Evolutionary conservation across 2,797 vertebrate species (phyloP), one percentile per base, ranked within the genome.

Genomic region (Lycodopsis pacificus): DNA sequence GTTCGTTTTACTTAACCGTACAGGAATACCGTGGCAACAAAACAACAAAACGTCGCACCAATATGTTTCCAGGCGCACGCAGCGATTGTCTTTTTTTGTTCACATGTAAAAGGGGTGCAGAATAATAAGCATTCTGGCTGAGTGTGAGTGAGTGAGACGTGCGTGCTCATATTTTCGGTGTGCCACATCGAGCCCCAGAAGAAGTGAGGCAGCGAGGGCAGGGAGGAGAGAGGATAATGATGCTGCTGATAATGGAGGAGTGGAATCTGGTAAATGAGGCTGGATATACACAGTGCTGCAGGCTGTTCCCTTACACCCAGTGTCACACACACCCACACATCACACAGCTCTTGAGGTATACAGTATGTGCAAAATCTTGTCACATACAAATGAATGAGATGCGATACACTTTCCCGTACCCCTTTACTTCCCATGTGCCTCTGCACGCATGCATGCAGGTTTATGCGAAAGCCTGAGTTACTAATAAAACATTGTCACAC

Each of bases 241-340:
- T 91, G 73, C 65, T 34, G 83, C 87, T 90, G 86, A 91, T 92
- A 87, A 90, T 73, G 81, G 89, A 87, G 87, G 89, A 87, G 85
- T 84, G 83, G 82, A 89, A 83, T 81, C 77, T 88, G 82, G 80
- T 79, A 90, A 93, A 93, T 90, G 88, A 90, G 84, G 88, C 87
- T 87, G 69, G 71, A 86, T 89, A 82, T 90, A 81, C 81, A 88
- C 71, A 59, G 65, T 62, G 89, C 92, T 93, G 86, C 83, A 90
- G 91, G 89, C 86, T 87, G 81, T 82, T 92, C 75, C 71, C 89
- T 86, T 89, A 74, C 83, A 86, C 85, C 54, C 80, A 25, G 51
- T 77, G n/a, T 82, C 79, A 65, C 71, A 49, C 57, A 66, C 49
- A 44, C 79, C 65, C 58, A 73, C 78, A 46, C 62, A 40, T 15